Conservation (phyloP, 2,797 vertebrate genomes). For the Diplodus puntazzo region DNA sequence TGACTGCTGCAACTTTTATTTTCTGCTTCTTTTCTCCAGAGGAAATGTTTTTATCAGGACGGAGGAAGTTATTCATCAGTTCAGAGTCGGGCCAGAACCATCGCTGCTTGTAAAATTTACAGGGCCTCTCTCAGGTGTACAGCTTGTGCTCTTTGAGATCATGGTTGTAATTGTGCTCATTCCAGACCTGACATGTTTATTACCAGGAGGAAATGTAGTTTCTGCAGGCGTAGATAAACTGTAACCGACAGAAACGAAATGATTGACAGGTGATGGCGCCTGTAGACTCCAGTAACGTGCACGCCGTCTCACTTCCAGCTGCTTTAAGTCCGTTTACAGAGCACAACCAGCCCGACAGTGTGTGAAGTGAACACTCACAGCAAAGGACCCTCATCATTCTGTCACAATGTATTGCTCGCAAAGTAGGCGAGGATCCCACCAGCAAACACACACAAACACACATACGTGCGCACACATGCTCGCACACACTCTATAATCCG, state of each 20-base stretch:
- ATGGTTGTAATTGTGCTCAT: background rate
- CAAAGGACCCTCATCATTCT: slow-evolving; percentile 67
- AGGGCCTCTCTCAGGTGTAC: slow-evolving; percentile 7
- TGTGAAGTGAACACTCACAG: slow-evolving; percentile 65
- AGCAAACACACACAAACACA: slow-evolving; percentile 62
- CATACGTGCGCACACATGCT: slow-evolving; percentile 37
- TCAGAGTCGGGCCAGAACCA: slow-evolving; percentile 20
- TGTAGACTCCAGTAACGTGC: slow-evolving; percentile 9
- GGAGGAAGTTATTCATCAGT: slow-evolving; percentile 41
- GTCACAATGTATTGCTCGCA: slow-evolving; percentile 70
- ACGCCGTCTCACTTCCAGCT: slow-evolving; percentile 42
- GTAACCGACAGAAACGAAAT: slow-evolving; percentile 13
- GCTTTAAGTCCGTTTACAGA: slow-evolving; percentile 47
- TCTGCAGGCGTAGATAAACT: background rate
- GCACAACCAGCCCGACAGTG: slow-evolving; percentile 37
- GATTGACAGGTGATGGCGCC: slow-evolving; percentile 7
- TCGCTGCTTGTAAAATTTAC: slow-evolving; percentile 53
- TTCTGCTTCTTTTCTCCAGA: background rate
- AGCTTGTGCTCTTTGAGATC: background rate
- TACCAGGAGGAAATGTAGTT: background rate
- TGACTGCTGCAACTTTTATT: background rate
- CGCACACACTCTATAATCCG: slow-evolving; percentile 71
- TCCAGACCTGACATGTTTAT: slow-evolving; percentile 19
- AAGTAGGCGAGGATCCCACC: slow-evolving; percentile 65
- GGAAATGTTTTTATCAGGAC: slow-evolving; percentile 37